Evolutionary conservation across 2,888 invertebrate genomes (phyloP), one percentile per base, ranked within the genome.

Genomic region (Noctua comes): DNA sequence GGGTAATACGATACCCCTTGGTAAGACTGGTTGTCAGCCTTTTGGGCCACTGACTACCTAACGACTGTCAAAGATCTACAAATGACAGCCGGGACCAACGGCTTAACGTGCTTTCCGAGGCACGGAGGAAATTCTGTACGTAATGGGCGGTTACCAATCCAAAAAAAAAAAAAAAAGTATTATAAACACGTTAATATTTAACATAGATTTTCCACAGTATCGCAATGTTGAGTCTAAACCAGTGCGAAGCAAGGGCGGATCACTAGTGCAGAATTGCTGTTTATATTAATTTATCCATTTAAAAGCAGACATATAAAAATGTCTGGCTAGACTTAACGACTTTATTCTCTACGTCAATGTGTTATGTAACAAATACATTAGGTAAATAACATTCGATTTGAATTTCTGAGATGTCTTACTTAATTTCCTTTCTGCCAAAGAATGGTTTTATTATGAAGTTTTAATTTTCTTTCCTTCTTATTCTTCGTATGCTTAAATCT

Each of bases 291-390:
- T 31, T 72, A 27, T 21, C 31, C 2, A 72, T 75, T 64, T 27
- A 65, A 48, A 79, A 21, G 18, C 64, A 79, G 80, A 54, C 64
- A 54, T 27, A 72, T 80, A 65, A 80, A 80, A 36, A 65, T 80
- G 64, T 72, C 64, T 48, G 54, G 10, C 13, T 31, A 3, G 31
- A 70, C 13, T 46, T 16, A 18, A 65, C 46, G 36, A 65, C 64
- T 79, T 54, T 72, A 80, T 80, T 72, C 65, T 65, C 7, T 10
- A 24, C 13, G 36, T 54, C 11, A 24, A 46, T 27, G 1, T 31
- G 6, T n/a, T 76, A 76, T n/a, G 24, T 64, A 64, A 73, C 27
- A 2, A 10, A 48, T 18, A 48, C 24, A 18, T 36, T 40, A 77
- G 43, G 10, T 77, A 27, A 48, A 46, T 48, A 73, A 59, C 48